Conservation (phyloP, 2,113 vertebrate genomes). For the Uria lomvia region DNA sequence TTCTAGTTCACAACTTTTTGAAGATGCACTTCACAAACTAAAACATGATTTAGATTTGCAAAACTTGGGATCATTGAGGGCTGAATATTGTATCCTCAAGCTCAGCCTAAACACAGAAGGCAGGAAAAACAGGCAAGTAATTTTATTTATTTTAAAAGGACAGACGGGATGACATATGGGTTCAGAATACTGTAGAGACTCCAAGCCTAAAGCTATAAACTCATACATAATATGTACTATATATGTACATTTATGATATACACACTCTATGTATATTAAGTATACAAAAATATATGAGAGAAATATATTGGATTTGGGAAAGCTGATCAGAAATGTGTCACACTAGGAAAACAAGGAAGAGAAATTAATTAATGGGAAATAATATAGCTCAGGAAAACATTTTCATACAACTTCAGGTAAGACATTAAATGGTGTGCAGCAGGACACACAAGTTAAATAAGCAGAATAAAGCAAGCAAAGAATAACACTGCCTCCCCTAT, state of each 20-base stretch:
- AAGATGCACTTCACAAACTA: background rate
- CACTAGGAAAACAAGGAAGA: background rate
- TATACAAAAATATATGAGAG: background rate
- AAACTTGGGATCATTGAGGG: background rate
- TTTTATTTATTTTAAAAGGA: background rate
- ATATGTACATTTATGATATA: background rate
- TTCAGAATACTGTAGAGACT: background rate
- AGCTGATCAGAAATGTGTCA: background rate
- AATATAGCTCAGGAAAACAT: background rate
- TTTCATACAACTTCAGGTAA: background rate
- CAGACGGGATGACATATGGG: constrained; percentile 34
- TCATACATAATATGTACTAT: background rate
- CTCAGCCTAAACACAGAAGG: background rate
- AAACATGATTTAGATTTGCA: background rate
- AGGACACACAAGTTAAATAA: background rate
- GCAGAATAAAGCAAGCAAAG: background rate
- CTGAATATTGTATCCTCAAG: background rate
- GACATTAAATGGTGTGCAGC: background rate
- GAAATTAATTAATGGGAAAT: background rate
- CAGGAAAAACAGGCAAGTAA: background rate
- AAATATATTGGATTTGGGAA: background rate
- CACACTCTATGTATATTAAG: background rate
- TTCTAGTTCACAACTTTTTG: background rate
- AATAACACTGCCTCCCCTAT: background rate
- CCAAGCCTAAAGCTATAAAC: background rate